These are phyloP conservation scores for Pseudochirops cupreus DNA, from an alignment of 2,797 vertebrate genomes.

Conservation along the genomic window DNA sequence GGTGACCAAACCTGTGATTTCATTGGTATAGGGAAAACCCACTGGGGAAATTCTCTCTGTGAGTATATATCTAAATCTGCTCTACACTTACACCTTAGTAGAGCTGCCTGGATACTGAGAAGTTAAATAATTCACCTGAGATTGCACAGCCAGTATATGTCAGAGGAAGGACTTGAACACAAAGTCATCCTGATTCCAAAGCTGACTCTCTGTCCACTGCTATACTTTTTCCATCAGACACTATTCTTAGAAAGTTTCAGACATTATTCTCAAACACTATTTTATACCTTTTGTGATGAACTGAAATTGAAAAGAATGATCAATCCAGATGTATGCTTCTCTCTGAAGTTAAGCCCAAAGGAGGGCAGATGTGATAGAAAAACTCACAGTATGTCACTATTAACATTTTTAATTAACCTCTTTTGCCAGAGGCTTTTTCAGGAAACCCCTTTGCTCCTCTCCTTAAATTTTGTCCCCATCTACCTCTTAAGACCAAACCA, in stretches of 20 bases:
- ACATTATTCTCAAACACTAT: constrained; percentile 55
- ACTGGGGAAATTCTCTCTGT: neutral
- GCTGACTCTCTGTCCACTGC: neutral
- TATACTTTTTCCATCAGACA: neutral
- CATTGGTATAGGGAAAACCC: neutral
- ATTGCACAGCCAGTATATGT: neutral
- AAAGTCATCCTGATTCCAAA: neutral
- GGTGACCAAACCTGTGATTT: neutral
- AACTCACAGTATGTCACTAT: neutral
- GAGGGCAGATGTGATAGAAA: neutral
- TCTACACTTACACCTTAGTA: neutral
- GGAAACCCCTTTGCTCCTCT: neutral
- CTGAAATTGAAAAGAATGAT: constrained; percentile 22
- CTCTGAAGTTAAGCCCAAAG: neutral
- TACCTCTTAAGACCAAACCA: neutral
- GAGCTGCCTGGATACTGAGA: neutral
- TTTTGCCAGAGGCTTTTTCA: neutral
- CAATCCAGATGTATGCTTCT: constrained; percentile 24
- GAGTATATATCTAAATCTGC: neutral
- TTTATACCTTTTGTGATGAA: constrained; percentile 50
- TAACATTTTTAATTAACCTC: neutral
- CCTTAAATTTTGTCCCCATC: neutral
- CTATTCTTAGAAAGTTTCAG: neutral
- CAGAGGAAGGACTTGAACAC: neutral
- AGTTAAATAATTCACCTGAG: neutral